These are phyloP conservation scores for Euproctis similis DNA, from an alignment of 2,888 invertebrate genomes.

Conservation along the genomic window DNA sequence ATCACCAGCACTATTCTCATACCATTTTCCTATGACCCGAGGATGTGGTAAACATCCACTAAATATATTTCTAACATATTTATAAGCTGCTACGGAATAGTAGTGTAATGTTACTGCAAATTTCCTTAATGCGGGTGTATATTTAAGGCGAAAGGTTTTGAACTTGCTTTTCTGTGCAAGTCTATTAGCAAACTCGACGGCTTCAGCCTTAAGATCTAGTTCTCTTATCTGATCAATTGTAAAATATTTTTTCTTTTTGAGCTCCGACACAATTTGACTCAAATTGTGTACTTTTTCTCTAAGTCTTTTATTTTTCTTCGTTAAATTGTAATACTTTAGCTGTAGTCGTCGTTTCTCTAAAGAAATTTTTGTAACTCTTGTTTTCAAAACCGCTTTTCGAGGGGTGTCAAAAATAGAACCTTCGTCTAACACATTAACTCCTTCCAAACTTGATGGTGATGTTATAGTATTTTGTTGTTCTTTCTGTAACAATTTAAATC, in stretches of 20 bases:
- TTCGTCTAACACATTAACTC: slow-evolving; percentile 4
- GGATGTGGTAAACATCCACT: slow-evolving; percentile 13
- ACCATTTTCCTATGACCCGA: slow-evolving; percentile 15
- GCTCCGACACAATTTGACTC: slow-evolving; percentile 1
- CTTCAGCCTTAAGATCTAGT: slow-evolving; percentile 5
- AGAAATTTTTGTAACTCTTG: slow-evolving; percentile 4
- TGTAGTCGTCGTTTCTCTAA: slow-evolving; percentile 1
- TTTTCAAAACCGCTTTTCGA: slow-evolving; percentile 3
- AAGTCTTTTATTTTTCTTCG: slow-evolving; percentile 4
- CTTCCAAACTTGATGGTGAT: slow-evolving; percentile 2
- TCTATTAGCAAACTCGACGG: slow-evolving; percentile 2
- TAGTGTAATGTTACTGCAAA: slow-evolving; percentile 20
- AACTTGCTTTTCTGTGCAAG: slow-evolving; percentile 3
- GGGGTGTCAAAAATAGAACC: slow-evolving; percentile 5
- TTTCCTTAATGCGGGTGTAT: slow-evolving; percentile 12
- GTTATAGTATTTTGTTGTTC: slow-evolving; percentile 2
- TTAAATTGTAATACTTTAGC: slow-evolving; percentile 1
- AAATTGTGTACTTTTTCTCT: slow-evolving; percentile 3
- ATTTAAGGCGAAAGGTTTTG: neutral
- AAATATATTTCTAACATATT: slow-evolving; percentile 12
- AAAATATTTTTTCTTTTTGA: slow-evolving; percentile 3
- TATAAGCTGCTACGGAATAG: slow-evolving; percentile 13
- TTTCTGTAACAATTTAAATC: slow-evolving; percentile 1
- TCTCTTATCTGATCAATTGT: slow-evolving; percentile 3
- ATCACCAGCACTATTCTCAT: slow-evolving; percentile 6